Base-by-base conservation (phyloP, 2,888 invertebrate genomes). In the Exephanes ischioxanthus region DNA sequence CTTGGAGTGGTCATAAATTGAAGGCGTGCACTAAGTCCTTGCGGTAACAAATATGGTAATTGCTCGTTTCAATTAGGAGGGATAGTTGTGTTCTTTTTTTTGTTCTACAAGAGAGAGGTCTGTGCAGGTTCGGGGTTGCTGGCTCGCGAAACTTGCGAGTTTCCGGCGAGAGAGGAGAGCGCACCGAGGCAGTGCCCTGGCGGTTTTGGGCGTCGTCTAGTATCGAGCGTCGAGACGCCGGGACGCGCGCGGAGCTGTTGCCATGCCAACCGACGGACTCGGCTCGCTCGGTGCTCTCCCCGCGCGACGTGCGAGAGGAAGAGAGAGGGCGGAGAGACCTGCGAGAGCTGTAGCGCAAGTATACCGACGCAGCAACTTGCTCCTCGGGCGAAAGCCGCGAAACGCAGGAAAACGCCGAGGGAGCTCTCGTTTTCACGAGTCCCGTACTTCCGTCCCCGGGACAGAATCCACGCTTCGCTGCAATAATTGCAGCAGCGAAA, bases 221-320 rank as follows among this genome's bases (percentile, higher is more conserved):
- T 94, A 94, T 94, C 93, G 93, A 93, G 93, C 94, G 94, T 90
- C 91, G 91, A 90, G 93, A 93, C 91, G 93, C 93, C 93, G 93
- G 93, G 92, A 93, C 93, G 93, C 92, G 90, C 89, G 90, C 90
- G 88, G 91, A 93, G 92, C 93, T 92, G 94, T 94, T 93, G 91
- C 93, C 93, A 94, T 94, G 93, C 91, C 93, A 91, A 94, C 94
- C 93, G 93, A 91, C 93, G 90, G 90, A 92, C 92, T 92, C 91
- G 88, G 91, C 88, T 91, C 89, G 89, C 89, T 90, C 90, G 91
- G 89, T 70, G 89, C 89, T 91, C 89, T 91, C 90, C 67, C 48
- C 71, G 61, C 41, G 70, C 41, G 11, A 30, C 53, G 11, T 19
- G 30, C 45, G 61, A n/a, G 48, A 16, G 30, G 19, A 41, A 48